Base-by-base conservation (phyloP, 1,140 invertebrate genomes). In the Orussus abietinus region DNA sequence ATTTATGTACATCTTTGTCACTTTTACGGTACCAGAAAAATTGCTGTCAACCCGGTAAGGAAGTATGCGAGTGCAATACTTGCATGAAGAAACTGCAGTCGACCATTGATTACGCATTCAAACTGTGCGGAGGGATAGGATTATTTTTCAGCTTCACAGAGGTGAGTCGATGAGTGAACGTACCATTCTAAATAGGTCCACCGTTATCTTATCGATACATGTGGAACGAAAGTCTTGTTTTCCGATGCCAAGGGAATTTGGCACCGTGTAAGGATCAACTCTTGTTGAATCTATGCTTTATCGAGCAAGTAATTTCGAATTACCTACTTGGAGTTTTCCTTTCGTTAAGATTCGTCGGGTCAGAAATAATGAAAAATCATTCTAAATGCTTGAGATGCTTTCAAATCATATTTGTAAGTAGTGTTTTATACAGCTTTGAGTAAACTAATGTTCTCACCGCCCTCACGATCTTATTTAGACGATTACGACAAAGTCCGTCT, bases 121-220 rank as follows among this genome's bases (percentile, higher is more conserved):
- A 89, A 68, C 74, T 90, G 3, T 90, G 88, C 58, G 94, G 94
- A 36, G 88, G 90, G 37, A 85, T 96, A 56, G 93, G 92, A 45
- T 74, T 98, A 18, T 95, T 98, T 73, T 97, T 97, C 75, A 96
- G 92, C 62, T 96, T 97, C 66, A 95, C 92, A 34, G 93, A 98
- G 90, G 94, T 96, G 80, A 76, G 60, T 55, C 32, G 33, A 6
- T 11, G 11, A 33, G n/a, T n/a, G n/a, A n/a, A n/a, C n/a, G n/a
- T n/a, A n/a, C 13, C 4, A 14, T 25, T 2, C 14, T 29, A 12
- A 21, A 18, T 32, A 25, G 17, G 15, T 10, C 4, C 18, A 22
- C 28, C 10, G 25, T 18, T 34, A 1, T 18, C 9, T 36, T 20
- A 18, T n/a, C 15, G 15, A 31, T 31, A 6, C 12, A n/a, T 17